These are phyloP conservation scores for Taenioides sp. DNA, from an alignment of 2,797 vertebrate species.

Conservation along the genomic window DNA sequence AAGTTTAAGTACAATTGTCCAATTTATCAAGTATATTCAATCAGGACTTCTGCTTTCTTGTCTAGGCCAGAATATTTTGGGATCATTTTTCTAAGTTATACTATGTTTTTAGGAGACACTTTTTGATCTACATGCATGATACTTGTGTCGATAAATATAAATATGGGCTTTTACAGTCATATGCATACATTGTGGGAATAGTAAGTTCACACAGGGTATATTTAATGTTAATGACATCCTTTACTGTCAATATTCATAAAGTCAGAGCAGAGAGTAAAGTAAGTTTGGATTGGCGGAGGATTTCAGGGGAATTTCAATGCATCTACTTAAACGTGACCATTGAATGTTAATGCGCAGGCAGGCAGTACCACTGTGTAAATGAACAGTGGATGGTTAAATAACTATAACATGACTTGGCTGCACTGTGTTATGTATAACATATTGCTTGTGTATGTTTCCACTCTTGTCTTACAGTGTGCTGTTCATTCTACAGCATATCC, in stretches of 20 bases:
- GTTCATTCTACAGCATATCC: conserved; percentile 51
- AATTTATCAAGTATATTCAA: background rate
- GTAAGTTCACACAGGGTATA: conserved; percentile 17
- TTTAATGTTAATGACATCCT: conserved; percentile 44
- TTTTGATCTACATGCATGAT: background rate
- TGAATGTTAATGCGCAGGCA: conserved; percentile 73
- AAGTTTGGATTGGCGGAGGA: conserved; percentile 54
- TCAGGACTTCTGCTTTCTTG: conserved; percentile 12
- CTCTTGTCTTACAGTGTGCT: conserved; percentile 59
- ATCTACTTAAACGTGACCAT: conserved; percentile 76
- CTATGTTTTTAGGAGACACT: background rate
- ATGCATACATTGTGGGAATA: background rate
- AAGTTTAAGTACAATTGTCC: too few relatives aligned
- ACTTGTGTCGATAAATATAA: background rate
- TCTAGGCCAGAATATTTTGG: conserved; percentile 8
- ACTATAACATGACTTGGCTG: background rate
- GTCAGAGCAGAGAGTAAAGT: conserved; percentile 37
- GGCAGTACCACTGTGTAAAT: conserved; percentile 11
- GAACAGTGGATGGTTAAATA: conserved; percentile 3
- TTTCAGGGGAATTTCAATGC: conserved; percentile 77
- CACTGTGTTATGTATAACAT: background rate
- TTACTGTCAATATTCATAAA: conserved; percentile 62
- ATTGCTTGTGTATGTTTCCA: conserved; percentile 14
- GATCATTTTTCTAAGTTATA: background rate
- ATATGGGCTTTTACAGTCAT: background rate